These are phyloP conservation scores for Linnaemya vulpina DNA, from an alignment of 2,888 invertebrate genomes.

Conservation along the genomic window DNA sequence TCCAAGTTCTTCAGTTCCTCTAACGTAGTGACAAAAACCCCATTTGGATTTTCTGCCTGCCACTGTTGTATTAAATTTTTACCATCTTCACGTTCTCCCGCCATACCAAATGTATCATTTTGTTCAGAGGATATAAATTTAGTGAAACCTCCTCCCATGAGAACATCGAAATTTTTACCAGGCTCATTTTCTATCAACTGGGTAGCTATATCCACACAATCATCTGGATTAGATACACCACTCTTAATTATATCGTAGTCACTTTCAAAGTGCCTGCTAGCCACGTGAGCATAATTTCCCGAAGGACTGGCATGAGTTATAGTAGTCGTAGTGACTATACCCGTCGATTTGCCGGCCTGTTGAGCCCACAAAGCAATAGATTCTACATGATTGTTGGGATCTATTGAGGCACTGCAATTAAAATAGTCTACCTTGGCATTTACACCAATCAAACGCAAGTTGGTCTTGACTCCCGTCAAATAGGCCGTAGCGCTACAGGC, in stretches of 20 bases:
- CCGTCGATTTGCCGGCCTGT: constrained; percentile 85
- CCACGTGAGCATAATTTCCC: constrained; percentile 85
- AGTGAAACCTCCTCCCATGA: constrained; percentile 89
- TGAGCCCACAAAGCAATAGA: constrained; percentile 89
- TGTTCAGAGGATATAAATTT: constrained; percentile 86
- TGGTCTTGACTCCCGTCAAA: constrained; percentile 88
- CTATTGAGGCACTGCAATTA: constrained; percentile 86
- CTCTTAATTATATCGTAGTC: constrained; percentile 84
- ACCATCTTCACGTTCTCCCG: constrained; percentile 86
- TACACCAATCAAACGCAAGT: constrained; percentile 87
- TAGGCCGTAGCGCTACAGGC: constrained; percentile 85
- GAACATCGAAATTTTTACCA: constrained; percentile 88
- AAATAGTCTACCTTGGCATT: constrained; percentile 87
- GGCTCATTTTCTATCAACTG: constrained; percentile 88
- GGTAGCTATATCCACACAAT: constrained; percentile 88
- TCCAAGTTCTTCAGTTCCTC: constrained; percentile 84
- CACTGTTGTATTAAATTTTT: constrained; percentile 87
- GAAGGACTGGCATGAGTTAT: constrained; percentile 92
- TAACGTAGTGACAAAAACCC: constrained; percentile 85
- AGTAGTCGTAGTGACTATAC: constrained; percentile 90
- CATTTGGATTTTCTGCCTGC: constrained; percentile 84
- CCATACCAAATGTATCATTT: constrained; percentile 81
- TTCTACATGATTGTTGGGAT: constrained; percentile 85
- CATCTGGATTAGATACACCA: constrained; percentile 51
- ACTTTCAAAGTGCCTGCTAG: constrained; percentile 88